phyloP scores from a whole-genome alignment of 2,888 invertebrate genomes.

The Slavum lentiscoides region DNA sequence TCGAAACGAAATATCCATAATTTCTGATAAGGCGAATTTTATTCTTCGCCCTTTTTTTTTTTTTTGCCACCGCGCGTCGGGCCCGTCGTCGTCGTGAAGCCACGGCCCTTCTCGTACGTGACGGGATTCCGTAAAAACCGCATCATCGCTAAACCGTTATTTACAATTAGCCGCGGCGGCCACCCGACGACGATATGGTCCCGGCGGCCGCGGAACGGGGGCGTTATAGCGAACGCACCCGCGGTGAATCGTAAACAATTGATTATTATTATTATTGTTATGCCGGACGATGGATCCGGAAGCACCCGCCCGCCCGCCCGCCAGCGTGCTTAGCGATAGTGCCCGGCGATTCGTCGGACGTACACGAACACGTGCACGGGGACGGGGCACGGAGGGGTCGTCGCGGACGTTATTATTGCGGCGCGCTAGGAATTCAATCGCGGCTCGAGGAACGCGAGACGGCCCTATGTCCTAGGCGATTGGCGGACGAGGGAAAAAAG shows the following conservation, averaged over 20 bases:
- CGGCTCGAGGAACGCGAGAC: background rate
- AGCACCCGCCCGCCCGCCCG: background rate
- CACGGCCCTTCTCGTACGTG: constrained; percentile 6
- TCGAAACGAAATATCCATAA: constrained; percentile 20
- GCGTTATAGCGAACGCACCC: constrained; percentile 2
- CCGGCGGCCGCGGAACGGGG: background rate
- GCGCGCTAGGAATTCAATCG: constrained; percentile 40
- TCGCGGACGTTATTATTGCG: constrained; percentile 28
- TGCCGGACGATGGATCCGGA: constrained; percentile 49
- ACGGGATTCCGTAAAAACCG: constrained; percentile 34
- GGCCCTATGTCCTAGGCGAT: background rate
- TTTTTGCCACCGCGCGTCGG: background rate
- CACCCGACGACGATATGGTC: background rate
- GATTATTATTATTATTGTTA: constrained; percentile 35
- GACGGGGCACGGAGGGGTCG: background rate
- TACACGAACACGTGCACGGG: constrained; percentile 21
- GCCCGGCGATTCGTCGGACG: background rate
- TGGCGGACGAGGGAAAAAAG: background rate
- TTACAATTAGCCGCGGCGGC: constrained; percentile 30
- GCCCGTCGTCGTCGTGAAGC: too few relatives aligned
- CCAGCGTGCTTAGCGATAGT: background rate
- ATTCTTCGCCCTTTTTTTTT: background rate
- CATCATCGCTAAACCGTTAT: constrained; percentile 31
- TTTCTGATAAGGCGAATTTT: constrained; percentile 38
- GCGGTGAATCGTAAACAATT: constrained; percentile 35